A percentile compares a stretch with the other conserved stretches of the same genome.
Evolutionary conservation across 2,888 invertebrate species (phyloP).

Genomic region (Drosophila rellima): DNA sequence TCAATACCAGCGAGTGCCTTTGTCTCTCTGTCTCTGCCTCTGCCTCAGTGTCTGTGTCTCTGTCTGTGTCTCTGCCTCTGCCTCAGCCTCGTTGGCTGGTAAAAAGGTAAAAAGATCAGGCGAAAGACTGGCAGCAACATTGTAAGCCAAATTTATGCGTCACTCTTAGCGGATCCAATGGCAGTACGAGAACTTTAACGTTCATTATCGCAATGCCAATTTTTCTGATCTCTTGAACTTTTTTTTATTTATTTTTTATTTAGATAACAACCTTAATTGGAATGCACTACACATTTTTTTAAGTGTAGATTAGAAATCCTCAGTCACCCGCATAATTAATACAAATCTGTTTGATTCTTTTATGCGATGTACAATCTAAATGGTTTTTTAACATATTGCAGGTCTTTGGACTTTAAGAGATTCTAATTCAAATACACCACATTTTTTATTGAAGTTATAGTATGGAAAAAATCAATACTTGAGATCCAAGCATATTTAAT

Average conservation of each 20-base stretch:
- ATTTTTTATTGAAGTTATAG: background rate
- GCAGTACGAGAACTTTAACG: conserved; percentile 42
- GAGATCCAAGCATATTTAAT: too few species aligned
- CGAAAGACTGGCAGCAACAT: conserved; percentile 44
- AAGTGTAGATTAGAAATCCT: background rate
- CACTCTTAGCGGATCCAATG: conserved; percentile 57
- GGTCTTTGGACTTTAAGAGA: background rate
- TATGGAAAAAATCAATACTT: background rate
- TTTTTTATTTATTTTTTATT: conserved; percentile 8
- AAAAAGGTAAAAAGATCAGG: conserved; percentile 17
- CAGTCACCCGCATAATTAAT: background rate
- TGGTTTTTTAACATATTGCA: background rate
- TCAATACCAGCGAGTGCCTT: conserved; percentile 15
- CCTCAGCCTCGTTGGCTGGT: conserved; percentile 39
- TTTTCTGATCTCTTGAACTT: conserved; percentile 30
- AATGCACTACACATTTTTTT: background rate
- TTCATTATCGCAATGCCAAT: conserved; percentile 45
- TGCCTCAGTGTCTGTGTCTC: too few species aligned
- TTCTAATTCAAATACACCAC: background rate
- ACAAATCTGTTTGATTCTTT: background rate
- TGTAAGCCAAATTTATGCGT: conserved; percentile 77
- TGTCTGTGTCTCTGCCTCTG: background rate
- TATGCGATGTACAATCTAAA: background rate
- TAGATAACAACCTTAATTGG: conserved; percentile 32
- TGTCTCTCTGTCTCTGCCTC: background rate